Conservation (phyloP, 2,888 invertebrate genomes). For the Chloromyia formosa region DNA sequence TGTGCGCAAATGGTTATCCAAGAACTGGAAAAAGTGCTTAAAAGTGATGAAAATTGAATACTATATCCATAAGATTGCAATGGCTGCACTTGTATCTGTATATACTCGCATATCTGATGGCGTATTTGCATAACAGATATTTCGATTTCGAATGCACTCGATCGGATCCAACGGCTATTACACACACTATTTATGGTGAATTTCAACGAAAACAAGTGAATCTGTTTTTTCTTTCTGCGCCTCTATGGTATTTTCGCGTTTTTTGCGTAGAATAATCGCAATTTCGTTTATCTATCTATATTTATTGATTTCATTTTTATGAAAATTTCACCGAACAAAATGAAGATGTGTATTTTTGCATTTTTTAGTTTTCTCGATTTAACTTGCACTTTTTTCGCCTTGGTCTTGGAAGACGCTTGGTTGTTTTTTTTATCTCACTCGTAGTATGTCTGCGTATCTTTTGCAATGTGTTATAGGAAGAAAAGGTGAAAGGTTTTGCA, state of each 20-base stretch:
- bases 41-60: background rate
- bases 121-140: slow-evolving; percentile 9
- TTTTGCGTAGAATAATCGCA: background rate
- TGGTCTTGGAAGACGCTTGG: no score
- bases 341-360: background rate
- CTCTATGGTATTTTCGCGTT: background rate
- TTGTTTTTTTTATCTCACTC: background rate
- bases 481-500: slow-evolving; percentile 43
- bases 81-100: background rate
- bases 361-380: background rate
- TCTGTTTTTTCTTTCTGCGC: background rate
- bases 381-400: no score
- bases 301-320: background rate
- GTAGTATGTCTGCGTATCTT: no score
- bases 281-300: background rate
- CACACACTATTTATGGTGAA: slow-evolving; percentile 2
- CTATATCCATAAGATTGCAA: background rate
- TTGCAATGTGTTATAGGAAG: slow-evolving; percentile 19
- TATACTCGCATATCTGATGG: background rate
- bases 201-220: background rate
- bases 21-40: slow-evolving; percentile 14
- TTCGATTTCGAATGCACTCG: slow-evolving; percentile 18
- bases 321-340: background rate
- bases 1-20: background rate
- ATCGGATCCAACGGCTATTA: slow-evolving; percentile 1